A percentile compares a stretch with the other conserved stretches of the same genome.
Evolutionary conservation across 2,888 invertebrate species (phyloP).

Genomic region (Habrosyne pyritoides): DNA sequence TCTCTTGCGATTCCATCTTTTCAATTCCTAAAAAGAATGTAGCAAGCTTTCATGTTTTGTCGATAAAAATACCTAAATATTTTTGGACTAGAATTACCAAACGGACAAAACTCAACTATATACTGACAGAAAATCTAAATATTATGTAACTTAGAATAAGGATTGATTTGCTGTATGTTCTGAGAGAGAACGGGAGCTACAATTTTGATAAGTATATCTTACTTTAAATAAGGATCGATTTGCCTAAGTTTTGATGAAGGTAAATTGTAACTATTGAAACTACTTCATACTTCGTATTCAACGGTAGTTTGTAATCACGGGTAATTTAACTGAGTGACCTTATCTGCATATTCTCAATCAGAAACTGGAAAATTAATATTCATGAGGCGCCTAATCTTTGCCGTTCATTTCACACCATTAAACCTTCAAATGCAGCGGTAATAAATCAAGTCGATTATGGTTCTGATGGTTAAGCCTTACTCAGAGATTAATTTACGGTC

Average conservation of each 20-base stretch:
- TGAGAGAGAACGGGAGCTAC: too few species aligned
- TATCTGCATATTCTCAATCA: constrained; percentile 42
- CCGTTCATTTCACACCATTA: constrained; percentile 65
- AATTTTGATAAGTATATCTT: too few species aligned
- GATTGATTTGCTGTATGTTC: too few species aligned
- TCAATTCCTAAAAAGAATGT: too few species aligned
- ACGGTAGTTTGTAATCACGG: constrained; percentile 1
- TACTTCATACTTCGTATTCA: not conserved
- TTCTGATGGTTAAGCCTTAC: constrained; percentile 31
- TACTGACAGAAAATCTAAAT: too few species aligned
- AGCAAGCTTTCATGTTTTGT: too few species aligned
- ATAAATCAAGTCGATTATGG: constrained; percentile 55
- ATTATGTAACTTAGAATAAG: too few species aligned
- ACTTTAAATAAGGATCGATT: too few species aligned
- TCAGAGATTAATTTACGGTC: constrained; percentile 4
- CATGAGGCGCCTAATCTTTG: constrained; percentile 53
- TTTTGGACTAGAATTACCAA: too few species aligned
- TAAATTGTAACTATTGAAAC: not conserved
- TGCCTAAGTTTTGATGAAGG: too few species aligned
- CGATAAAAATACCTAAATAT: too few species aligned
- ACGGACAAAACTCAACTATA: too few species aligned
- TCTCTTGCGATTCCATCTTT: not conserved
- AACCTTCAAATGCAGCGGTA: constrained; percentile 49
- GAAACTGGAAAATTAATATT: constrained; percentile 54
- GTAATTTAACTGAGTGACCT: constrained; percentile 36